phyloP scores from a whole-genome alignment of 2,888 invertebrate species.

The Hypomecis punctinalis region DNA sequence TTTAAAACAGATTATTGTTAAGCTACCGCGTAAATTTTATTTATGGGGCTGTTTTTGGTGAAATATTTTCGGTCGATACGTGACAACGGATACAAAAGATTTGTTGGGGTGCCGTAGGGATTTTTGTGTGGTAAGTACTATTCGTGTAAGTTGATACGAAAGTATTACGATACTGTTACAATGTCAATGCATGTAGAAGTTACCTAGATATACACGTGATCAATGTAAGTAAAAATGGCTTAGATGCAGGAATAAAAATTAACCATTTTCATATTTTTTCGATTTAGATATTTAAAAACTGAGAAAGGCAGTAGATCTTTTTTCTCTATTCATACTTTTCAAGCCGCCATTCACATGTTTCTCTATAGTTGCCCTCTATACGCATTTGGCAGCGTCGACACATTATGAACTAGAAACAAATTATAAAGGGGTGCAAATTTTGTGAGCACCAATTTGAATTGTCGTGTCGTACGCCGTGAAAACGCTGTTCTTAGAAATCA shows the following conservation, averaged over 20 bases:
- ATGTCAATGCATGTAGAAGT: neutral
- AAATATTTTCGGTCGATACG: neutral
- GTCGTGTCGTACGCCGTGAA: neutral
- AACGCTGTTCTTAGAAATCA: neutral
- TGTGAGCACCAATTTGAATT: neutral
- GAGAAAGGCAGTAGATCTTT: no score
- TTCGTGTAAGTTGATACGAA: neutral
- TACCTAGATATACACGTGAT: neutral
- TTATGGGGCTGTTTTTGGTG: slow-evolving; percentile 1
- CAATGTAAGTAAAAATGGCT: no score
- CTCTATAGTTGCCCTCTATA: no score
- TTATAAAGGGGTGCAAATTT: neutral
- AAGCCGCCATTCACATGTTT: no score
- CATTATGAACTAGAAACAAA: no score
- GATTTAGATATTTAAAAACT: no score
- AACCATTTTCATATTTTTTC: no score
- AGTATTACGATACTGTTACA: neutral
- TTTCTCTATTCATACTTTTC: no score
- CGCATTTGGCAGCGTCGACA: no score
- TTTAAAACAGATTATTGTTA: slow-evolving; percentile 23
- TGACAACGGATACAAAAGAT: neutral
- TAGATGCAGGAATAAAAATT: no score
- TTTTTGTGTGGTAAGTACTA: neutral
- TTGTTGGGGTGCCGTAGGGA: neutral
- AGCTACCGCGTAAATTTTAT: slow-evolving; percentile 12